Evolutionary conservation across 2,113 vertebrate species (phyloP).

Genomic region (Blennius ocellaris): DNA sequence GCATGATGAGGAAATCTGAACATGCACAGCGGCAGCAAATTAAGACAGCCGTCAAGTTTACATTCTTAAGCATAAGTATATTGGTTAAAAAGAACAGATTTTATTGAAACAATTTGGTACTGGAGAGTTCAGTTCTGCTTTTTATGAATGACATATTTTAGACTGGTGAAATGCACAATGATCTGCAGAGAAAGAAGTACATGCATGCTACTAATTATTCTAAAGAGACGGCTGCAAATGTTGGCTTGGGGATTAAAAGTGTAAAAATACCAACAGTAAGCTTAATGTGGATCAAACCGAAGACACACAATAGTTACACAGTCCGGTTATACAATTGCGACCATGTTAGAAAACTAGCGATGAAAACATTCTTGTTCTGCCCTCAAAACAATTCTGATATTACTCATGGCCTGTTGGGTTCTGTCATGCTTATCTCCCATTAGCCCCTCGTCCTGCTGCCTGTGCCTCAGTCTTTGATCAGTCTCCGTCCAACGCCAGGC

Average conservation of each 20-base stretch:
- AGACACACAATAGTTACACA: background rate
- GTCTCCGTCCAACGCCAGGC: constrained; percentile 57
- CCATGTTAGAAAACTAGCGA: constrained; percentile 4
- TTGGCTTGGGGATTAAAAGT: no score
- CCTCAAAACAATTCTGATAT: constrained; percentile 26
- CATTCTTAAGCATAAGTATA: background rate
- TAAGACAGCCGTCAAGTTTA: constrained; percentile 18
- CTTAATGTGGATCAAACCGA: background rate
- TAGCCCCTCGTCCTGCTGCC: constrained; percentile 34
- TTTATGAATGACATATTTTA: no score
- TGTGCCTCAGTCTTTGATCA: constrained; percentile 64
- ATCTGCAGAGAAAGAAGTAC: no score
- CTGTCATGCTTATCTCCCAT: constrained; percentile 48
- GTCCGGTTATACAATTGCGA: constrained; percentile 4
- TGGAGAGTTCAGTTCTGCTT: no score
- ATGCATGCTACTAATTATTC: no score
- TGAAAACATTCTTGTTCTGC: constrained; percentile 13
- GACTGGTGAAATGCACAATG: no score
- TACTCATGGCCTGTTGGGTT: constrained; percentile 40
- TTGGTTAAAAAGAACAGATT: background rate
- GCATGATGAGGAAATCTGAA: constrained; percentile 24
- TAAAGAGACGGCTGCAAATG: no score
- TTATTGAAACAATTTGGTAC: no score
- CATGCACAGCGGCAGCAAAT: constrained; percentile 43
- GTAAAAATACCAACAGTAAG: no score